Evolutionary conservation across 1,140 invertebrate genomes (phyloP).

Genomic region (Drosophila mayri): DNA sequence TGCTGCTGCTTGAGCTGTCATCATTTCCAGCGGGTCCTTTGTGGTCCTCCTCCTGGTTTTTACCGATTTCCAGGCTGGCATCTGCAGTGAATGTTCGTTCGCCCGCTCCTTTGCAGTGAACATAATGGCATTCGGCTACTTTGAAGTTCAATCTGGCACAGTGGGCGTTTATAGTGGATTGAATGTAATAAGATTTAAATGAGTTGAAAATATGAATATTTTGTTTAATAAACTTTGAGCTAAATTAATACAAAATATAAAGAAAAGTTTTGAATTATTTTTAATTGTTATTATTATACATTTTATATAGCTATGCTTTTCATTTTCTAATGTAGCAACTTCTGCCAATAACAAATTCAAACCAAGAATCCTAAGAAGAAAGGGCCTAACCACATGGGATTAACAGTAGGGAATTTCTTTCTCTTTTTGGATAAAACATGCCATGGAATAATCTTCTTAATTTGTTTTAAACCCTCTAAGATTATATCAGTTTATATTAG

Average conservation of each 20-base stretch:
- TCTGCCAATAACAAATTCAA: neutral
- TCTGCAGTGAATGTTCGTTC: constrained; percentile 48
- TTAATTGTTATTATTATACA: neutral
- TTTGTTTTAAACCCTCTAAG: neutral
- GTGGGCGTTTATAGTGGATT: neutral
- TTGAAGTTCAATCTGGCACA: constrained; percentile 57
- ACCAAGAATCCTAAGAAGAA: too few species aligned
- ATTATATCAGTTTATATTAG: neutral
- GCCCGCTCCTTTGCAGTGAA: constrained; percentile 30
- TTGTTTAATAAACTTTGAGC: too few species aligned
- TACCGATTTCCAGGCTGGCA: constrained; percentile 28
- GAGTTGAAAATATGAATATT: neutral
- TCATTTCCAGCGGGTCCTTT: constrained; percentile 43
- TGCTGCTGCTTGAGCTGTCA: constrained; percentile 35
- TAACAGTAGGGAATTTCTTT: neutral
- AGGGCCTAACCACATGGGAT: neutral
- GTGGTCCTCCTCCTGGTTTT: constrained; percentile 31
- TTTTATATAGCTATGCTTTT: too few species aligned
- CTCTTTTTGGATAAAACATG: too few species aligned
- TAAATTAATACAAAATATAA: neutral
- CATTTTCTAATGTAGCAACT: neutral
- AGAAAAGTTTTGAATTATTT: neutral
- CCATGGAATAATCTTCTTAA: neutral
- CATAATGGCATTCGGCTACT: constrained; percentile 67
- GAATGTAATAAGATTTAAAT: too few species aligned